A percentile compares a stretch with the other conserved stretches of the same genome.
phyloP scores from a whole-genome alignment of 2,113 vertebrate species.

The Trematocara macrostoma region DNA sequence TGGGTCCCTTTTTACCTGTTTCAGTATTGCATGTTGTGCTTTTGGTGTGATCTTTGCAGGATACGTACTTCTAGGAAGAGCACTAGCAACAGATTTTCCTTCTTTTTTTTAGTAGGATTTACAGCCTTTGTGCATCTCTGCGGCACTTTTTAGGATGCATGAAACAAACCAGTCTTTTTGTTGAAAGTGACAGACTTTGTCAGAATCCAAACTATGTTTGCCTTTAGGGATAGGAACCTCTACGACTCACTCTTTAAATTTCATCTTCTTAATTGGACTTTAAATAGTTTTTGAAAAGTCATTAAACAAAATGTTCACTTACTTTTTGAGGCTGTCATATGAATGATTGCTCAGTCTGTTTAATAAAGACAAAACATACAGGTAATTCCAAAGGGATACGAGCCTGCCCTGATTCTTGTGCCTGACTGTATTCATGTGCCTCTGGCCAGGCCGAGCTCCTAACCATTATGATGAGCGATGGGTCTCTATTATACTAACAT shows the following conservation, averaged over 20 bases:
- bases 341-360: background rate
- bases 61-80: background rate
- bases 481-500: constrained; percentile 51
- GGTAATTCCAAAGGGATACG: background rate
- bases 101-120: rapidly evolving
- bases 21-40: background rate
- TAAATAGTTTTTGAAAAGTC: background rate
- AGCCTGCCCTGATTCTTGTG: background rate
- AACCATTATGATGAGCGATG: constrained; percentile 58
- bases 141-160: background rate
- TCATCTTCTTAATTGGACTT: background rate
- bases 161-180: background rate
- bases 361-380: background rate
- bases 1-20: background rate
- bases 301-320: background rate
- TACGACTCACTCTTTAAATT: background rate
- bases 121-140: background rate
- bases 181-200: background rate
- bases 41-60: background rate
- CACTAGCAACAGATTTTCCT: background rate
- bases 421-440: background rate
- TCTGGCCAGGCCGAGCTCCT: background rate
- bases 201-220: background rate
- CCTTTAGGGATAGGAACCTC: background rate
- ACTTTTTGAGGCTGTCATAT: background rate